A percentile compares a stretch with the other conserved stretches of the same genome.
Evolutionary conservation across 2,797 vertebrate species (phyloP).

Genomic region (Lithobates sylvaticus): DNA sequence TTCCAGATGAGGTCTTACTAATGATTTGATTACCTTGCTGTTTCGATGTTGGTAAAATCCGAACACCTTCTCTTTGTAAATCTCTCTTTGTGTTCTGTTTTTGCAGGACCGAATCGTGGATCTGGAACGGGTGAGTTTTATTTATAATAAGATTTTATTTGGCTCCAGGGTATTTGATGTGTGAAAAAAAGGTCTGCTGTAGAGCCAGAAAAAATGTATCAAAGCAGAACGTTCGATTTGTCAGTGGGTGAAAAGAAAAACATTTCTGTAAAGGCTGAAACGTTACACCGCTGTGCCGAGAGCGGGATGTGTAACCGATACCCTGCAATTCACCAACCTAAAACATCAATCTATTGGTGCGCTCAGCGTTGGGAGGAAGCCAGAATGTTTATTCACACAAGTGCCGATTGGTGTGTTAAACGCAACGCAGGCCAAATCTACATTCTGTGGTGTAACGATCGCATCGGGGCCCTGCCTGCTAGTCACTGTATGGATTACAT

Average conservation of each 20-base stretch:
- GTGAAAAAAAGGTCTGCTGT: too few species aligned
- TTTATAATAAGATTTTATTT: not conserved
- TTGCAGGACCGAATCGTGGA: slow-evolving; percentile 55
- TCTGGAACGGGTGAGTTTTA: slow-evolving; percentile 52
- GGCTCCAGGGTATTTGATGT: too few species aligned
- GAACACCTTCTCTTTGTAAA: not conserved
- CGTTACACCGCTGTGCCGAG: not conserved
- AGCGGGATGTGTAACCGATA: not conserved
- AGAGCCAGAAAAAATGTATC: not conserved
- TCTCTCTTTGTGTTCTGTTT: not conserved
- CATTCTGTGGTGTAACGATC: too few species aligned
- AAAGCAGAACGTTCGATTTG: not conserved
- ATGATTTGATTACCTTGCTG: too few species aligned
- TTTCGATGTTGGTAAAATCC: too few species aligned
- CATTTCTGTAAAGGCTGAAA: not conserved
- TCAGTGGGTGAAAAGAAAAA: not conserved
- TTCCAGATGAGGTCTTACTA: too few species aligned
- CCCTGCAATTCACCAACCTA: not conserved
- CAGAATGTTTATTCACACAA: not conserved
- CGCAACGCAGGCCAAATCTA: too few species aligned
- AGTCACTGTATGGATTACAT: too few species aligned
- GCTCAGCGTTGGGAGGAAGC: not conserved
- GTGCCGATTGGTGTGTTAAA: not conserved
- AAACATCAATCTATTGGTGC: too few species aligned
- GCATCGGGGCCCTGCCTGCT: too few species aligned